Evolutionary conservation across 2,797 vertebrate species (phyloP), one percentile per base, ranked within the genome.

Genomic region (Hemitrygon akajei): DNA sequence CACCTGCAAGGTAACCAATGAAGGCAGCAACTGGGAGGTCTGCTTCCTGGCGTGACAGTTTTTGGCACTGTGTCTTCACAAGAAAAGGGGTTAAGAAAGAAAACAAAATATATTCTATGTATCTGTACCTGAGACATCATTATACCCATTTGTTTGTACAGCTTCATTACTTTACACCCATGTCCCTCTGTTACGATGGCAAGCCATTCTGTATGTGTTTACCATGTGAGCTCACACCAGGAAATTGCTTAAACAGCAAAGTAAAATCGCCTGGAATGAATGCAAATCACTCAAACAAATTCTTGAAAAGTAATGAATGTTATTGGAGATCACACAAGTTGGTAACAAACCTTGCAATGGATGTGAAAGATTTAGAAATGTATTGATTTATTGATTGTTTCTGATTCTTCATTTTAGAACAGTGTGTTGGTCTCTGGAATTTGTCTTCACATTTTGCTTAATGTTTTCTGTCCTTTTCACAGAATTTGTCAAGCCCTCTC

Each of bases 381-480:
- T 87, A n/a, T 87, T 87, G 58, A 63, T n/a, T 87, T 34, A n/a
- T 6, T 87, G 30, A 16, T 66, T 20, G 56, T 63, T 87, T n/a
- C 30, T 87, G 14, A 30, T n/a, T 34, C 58, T 11, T 60, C 14
- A 30, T n/a, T 16, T 66, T 66, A 18, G 16, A 63, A 87, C 84
- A 87, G 56, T 14, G 58, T 87, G 58, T 87, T n/a, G 14, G 10
- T 63, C 60, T 56, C 30, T 16, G 27, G 16, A 14, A 63, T 63
- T 77, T 87, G 58, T 66, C 30, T 87, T 63, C 47, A 87, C 16
- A 16, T 63, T 18, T 63, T 58, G n/a, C 58, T 87, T 34, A 27
- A 87, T 3, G 1, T 87, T 63, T 87, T 87, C 84, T 87, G 63
- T 87, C n/a, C 84, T 87, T 87, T 63, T 63, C n/a, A 87, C 84